Evolutionary conservation across 1,140 invertebrate genomes (phyloP), one percentile per base, ranked within the genome.

Genomic region (Achatina immaculata): DNA sequence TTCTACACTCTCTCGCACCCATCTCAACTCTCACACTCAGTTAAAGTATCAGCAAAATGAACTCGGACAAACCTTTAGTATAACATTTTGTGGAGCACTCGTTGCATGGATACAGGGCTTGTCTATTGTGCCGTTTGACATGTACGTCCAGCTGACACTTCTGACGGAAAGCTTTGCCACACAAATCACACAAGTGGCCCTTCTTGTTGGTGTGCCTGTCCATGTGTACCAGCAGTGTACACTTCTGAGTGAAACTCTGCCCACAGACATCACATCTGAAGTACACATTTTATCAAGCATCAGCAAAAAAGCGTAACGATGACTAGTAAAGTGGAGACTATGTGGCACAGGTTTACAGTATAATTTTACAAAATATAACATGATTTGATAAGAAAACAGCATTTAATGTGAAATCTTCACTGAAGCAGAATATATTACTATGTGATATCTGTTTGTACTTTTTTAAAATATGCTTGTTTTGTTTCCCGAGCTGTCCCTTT

Each of bases 131-230:
- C 31, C 91, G 82, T 73, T 89, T 88, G 71, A 87, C 85, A 81
- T 93, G 92, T 7, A 90, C 74, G 1, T 87, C 78, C 19, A 92
- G 84, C 75, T 92, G 91, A 62, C 89, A 90, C 82, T 91, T 92
- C 80, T 92, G 91, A 36, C 90, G 83, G 80, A 93, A 93, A 0
- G 90, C 83, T 82, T 92, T 91, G 2, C 92, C 92, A 87, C 92
- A 93, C 24, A 88, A 75, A 28, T 90, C 89, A 86, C 92, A 93
- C 36, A 92, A 79, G 85, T 91, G 89, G 42, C 87, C 85, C 81
- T 91, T 89, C 43, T 90, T 83, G 48, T 90, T 86, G 24, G 88
- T 87, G 80, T 93, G 92, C 40, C 91, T 85, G 43, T 90, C 86
- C 86, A 91, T 89, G 82, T 93, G 92, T 11, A 89, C 86, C 65